phyloP scores from a whole-genome alignment of 2,888 invertebrate species.

The Lasioglossum calceatum region DNA sequence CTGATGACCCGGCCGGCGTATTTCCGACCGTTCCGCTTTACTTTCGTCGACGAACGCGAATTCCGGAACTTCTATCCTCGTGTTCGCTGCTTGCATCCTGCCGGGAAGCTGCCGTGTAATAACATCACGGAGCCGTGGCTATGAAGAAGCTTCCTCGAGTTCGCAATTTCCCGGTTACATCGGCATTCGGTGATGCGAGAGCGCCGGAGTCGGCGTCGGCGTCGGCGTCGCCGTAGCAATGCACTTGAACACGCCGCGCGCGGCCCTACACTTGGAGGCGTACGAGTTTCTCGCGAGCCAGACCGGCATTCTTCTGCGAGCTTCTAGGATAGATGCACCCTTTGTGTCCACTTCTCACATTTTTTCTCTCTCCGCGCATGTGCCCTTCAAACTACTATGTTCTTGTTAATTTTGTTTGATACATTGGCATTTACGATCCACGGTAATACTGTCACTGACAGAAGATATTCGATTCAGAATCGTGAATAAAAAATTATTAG shows the following conservation, averaged over 20 bases:
- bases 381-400: not conserved
- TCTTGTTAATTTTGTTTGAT: not conserved
- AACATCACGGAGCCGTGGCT: conserved; percentile 53
- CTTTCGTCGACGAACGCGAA: conserved; percentile 28
- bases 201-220: not conserved
- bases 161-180: conserved; percentile 65
- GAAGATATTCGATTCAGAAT: not conserved
- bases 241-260: conserved; percentile 1
- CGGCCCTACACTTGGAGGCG: not conserved
- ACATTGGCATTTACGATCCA: not conserved
- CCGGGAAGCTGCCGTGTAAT: conserved; percentile 54
- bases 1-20: conserved; percentile 48
- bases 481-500: too few relatives aligned
- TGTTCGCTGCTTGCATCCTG: conserved; percentile 41
- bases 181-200: conserved; percentile 36
- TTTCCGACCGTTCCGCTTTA: conserved; percentile 3
- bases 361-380: not conserved
- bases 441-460: too few relatives aligned
- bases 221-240: conserved; percentile 5
- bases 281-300: not conserved
- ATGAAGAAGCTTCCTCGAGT: conserved; percentile 54
- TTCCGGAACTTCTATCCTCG: conserved; percentile 28
- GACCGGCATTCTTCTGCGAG: not conserved
- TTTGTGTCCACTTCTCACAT: not conserved
- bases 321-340: not conserved